Evolutionary conservation across 2,888 invertebrate species (phyloP).

Genomic region (Mythimna pallens): DNA sequence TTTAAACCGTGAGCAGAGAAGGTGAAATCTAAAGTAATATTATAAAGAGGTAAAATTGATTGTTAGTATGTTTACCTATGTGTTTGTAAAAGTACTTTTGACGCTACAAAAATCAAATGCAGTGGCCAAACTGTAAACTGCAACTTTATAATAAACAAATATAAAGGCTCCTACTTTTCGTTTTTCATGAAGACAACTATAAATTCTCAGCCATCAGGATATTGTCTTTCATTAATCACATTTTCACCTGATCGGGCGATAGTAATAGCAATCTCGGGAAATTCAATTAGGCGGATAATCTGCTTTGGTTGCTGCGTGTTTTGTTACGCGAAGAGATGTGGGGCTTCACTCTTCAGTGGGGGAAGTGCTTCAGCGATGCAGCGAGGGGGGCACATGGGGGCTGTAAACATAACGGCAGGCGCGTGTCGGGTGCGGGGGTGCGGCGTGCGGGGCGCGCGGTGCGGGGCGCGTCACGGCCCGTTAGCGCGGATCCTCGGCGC

Average conservation of each 20-base stretch:
- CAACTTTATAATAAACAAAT: not conserved
- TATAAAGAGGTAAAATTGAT: not conserved
- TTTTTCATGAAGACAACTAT: not conserved
- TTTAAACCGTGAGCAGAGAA: not conserved
- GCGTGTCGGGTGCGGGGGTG: conserved; percentile 76
- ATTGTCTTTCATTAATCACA: conserved; percentile 40
- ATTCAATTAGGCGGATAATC: conserved; percentile 88
- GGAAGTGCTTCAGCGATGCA: conserved; percentile 83
- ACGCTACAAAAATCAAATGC: not conserved
- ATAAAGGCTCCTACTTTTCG: not conserved
- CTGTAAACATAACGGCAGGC: conserved; percentile 83
- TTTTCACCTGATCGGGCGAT: conserved; percentile 81
- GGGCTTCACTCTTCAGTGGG: conserved; percentile 87
- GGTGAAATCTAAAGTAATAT: not conserved
- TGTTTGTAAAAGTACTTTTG: too few relatives aligned
- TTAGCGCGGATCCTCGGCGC: conserved; percentile 85
- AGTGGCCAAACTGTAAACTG: not conserved
- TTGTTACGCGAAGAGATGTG: conserved; percentile 80
- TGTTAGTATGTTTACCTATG: not conserved
- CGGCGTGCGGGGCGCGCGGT: conserved; percentile 32
- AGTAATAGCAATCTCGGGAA: conserved; percentile 88
- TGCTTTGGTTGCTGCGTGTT: conserved; percentile 86
- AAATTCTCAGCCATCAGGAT: conserved; percentile 18
- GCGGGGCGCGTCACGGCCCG: conserved; percentile 83
- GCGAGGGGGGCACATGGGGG: conserved; percentile 50